A percentile compares a stretch with the other conserved stretches of the same genome.
These are phyloP conservation scores for Drosophila kohkoa DNA, from an alignment of 1,140 invertebrate species.

Conservation along the genomic window DNA sequence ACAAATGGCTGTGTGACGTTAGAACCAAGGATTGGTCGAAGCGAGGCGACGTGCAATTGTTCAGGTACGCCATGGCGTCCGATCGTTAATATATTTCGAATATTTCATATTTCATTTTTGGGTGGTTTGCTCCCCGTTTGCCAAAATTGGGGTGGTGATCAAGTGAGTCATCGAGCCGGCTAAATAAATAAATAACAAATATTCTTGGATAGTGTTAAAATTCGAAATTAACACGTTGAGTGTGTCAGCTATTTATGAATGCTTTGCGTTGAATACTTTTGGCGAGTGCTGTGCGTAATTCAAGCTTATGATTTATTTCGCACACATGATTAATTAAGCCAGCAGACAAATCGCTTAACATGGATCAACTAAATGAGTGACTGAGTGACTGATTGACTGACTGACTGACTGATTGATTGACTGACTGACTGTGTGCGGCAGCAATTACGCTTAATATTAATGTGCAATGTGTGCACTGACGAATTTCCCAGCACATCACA, in stretches of 20 bases:
- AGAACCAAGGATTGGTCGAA: slow-evolving; percentile 44
- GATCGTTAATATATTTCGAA: not conserved
- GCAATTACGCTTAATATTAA: slow-evolving; percentile 45
- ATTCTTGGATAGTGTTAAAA: slow-evolving; percentile 43
- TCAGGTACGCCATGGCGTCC: slow-evolving; percentile 60
- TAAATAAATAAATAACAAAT: slow-evolving; percentile 41
- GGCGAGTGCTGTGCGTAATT: slow-evolving; percentile 20
- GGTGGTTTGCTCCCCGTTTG: not conserved
- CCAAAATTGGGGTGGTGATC: not conserved
- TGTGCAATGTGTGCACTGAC: slow-evolving; percentile 55
- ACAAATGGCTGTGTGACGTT: slow-evolving; percentile 45
- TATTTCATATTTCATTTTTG: not conserved
- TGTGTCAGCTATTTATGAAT: not conserved
- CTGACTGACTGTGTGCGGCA: slow-evolving; percentile 14
- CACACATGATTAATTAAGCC: slow-evolving; percentile 62
- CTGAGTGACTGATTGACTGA: slow-evolving; percentile 10
- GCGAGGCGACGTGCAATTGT: slow-evolving; percentile 65
- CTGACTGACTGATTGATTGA: slow-evolving; percentile 3
- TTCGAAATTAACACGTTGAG: slow-evolving; percentile 48
- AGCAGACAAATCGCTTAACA: slow-evolving; percentile 20
- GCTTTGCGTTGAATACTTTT: slow-evolving; percentile 11
- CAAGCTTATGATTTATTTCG: slow-evolving; percentile 48
- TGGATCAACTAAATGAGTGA: slow-evolving; percentile 8
- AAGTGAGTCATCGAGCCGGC: slow-evolving; percentile 7
- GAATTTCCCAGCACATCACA: slow-evolving; percentile 43